phyloP scores from a whole-genome alignment of 2,888 invertebrate species.

The Cheilosia variabilis region DNA sequence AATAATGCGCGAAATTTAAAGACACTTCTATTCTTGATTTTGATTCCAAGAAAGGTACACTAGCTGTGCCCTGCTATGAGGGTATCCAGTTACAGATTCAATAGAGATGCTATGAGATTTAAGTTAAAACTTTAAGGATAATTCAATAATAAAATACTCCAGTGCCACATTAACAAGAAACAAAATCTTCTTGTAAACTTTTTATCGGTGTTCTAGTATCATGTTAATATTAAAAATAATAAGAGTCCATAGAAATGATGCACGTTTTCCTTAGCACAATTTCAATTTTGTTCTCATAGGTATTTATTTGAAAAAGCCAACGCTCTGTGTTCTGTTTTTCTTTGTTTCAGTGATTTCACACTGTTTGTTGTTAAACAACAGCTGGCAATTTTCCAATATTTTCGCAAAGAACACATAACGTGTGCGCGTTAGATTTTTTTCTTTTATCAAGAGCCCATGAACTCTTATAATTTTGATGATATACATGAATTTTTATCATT shows the following conservation, averaged over 20 bases:
- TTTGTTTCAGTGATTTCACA: slow-evolving; percentile 19
- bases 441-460: slow-evolving; percentile 4
- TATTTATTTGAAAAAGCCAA: neutral
- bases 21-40: too few species aligned
- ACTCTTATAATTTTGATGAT: slow-evolving; percentile 10
- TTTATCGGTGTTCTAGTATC: too few species aligned
- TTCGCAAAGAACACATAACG: neutral
- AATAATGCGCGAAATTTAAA: too few species aligned
- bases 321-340: slow-evolving; percentile 9
- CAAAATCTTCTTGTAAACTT: too few species aligned
- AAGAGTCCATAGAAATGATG: neutral
- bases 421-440: slow-evolving; percentile 4
- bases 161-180: too few species aligned
- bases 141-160: too few species aligned
- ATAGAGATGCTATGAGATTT: too few species aligned
- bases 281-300: neutral
- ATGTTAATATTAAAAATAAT: neutral
- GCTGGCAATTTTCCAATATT: slow-evolving; percentile 31
- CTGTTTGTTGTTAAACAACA: slow-evolving; percentile 14
- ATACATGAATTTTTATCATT: neutral
- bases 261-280: neutral
- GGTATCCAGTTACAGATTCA: too few species aligned
- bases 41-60: too few species aligned
- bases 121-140: too few species aligned
- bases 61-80: too few species aligned